phyloP scores from a whole-genome alignment of 35 echinoderm and acorn worm genomes.

The Stichopus chloronotus region DNA sequence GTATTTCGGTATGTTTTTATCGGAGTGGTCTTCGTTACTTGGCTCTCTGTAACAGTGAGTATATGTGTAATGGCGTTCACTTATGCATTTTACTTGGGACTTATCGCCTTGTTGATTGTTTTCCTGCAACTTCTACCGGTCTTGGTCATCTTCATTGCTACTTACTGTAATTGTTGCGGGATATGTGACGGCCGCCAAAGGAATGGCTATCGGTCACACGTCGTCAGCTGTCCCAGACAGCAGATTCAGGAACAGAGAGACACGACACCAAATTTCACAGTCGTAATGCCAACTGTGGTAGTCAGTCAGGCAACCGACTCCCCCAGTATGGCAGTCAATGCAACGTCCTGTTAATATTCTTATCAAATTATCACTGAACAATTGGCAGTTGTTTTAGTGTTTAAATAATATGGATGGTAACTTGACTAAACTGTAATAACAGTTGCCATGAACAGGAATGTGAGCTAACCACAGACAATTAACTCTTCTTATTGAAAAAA shows the following conservation, averaged over 20 bases:
- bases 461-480: too few relatives aligned
- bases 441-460: too few relatives aligned
- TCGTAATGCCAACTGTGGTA: slow-evolving; percentile 49
- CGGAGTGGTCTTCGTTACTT: slow-evolving; percentile 20
- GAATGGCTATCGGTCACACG: neutral
- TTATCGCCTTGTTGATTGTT: slow-evolving; percentile 17
- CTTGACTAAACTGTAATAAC: too few relatives aligned
- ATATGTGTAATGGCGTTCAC: slow-evolving; percentile 33
- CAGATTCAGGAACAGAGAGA: neutral
- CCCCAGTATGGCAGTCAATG: slow-evolving; percentile 4
- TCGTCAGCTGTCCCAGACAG: neutral
- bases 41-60: slow-evolving; percentile 30
- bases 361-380: too few relatives aligned
- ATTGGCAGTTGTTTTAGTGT: too few relatives aligned
- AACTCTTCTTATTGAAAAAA: too few relatives aligned
- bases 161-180: slow-evolving; percentile 46
- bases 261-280: slow-evolving; percentile 18
- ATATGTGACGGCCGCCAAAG: slow-evolving; percentile 34
- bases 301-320: slow-evolving; percentile 48
- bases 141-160: slow-evolving; percentile 16
- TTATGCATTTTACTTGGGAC: slow-evolving; percentile 25
- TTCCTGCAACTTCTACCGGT: slow-evolving; percentile 36
- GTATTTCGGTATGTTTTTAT: slow-evolving; percentile 42
- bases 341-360: slow-evolving; percentile 8
- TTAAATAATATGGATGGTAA: too few relatives aligned